Evolutionary conservation across 2,888 invertebrate genomes (phyloP), one percentile per base, ranked within the genome.

Genomic region (Strigamia maritima): DNA sequence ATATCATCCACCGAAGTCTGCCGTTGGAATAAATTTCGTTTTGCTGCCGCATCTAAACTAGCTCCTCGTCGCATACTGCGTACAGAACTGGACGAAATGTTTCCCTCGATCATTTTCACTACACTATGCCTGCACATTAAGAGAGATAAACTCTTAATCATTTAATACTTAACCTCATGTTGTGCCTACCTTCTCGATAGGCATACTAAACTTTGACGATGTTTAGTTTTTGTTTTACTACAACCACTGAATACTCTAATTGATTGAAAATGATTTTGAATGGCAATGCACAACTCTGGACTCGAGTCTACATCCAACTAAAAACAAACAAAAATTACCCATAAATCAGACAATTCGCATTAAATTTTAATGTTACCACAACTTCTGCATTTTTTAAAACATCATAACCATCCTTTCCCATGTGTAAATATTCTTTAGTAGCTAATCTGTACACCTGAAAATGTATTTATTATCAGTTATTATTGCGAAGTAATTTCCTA

Each of bases 241-340:
- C 91, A 90, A 76, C 93, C 94, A 79, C 90, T 89, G 60, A 93
- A 89, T 83, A 94, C 91, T 86, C 92, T 90, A 83, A 95, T 94
- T 1, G 95, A 93, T 80, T 93, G 90, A 87, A 96, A 95, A 85
- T 95, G 95, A 86, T 95, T 95, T 87, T 94, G 94, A 26, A 96
- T 89, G 0, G 94, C 92, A 83, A 94, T 90, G 10, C 93, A 92
- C 81, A 95, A 86, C 84, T 94, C 92, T 0, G 94, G 94, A 83
- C 94, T 94, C 86, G 93, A 91, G 85, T 95, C 95, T 79, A 94
- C 93, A 83, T 92, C 90, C 82, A 94, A 89, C 93, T 94, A 38
- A 16, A 79, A 40, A 28, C 38, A 76, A 76, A 38, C 7, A 14
- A 38, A 76, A 76, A 2, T 14, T 38, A 26, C 7, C 10, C 22